A percentile compares a stretch with the other conserved stretches of the same genome.
Evolutionary conservation across 2,113 vertebrate genomes (phyloP).

Genomic region (Meriones unguiculatus): DNA sequence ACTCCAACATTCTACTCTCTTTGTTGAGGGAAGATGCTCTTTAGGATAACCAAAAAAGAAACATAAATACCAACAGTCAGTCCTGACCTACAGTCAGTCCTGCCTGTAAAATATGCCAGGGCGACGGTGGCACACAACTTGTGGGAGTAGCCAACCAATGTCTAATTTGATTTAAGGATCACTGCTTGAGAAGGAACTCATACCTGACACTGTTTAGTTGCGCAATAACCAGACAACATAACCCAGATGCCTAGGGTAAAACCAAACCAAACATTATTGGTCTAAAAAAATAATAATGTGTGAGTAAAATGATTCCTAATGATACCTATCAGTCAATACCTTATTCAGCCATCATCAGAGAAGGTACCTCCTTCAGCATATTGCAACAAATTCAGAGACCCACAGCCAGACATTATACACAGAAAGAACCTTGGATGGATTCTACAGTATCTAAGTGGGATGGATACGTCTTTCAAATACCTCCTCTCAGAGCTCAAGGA

Average conservation of each 20-base stretch:
- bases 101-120: not conserved
- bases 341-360: not conserved
- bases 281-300: not conserved
- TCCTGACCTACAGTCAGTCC: no score
- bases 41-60: not conserved
- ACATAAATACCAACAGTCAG: not conserved
- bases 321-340: not conserved
- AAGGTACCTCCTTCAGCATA: not conserved
- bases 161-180: not conserved
- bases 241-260: not conserved
- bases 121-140: not conserved
- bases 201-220: not conserved
- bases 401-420: not conserved
- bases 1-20: not conserved
- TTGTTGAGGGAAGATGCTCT: not conserved
- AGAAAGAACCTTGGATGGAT: not conserved
- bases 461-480: not conserved
- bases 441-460: not conserved
- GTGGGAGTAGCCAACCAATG: not conserved
- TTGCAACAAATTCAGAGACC: not conserved
- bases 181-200: not conserved
- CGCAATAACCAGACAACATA: not conserved
- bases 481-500: not conserved
- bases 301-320: not conserved
- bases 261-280: not conserved